Evolutionary conservation across 2,797 vertebrate genomes (phyloP), one percentile per base, ranked within the genome.

Genomic region (Phyllotis vaccarum): DNA sequence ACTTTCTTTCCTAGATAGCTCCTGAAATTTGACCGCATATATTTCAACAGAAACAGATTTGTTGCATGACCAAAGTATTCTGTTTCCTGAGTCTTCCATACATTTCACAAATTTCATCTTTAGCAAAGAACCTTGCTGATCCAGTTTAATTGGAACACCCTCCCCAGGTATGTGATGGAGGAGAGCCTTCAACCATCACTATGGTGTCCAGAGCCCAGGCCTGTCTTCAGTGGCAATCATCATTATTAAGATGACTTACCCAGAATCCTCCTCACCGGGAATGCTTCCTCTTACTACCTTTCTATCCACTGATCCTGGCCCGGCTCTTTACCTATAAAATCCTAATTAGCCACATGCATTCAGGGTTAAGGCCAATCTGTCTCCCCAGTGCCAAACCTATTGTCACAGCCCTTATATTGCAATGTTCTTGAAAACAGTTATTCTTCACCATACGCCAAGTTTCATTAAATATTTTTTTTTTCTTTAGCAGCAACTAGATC

Each of bases 1-100:
- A 81, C 86, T 74, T 93, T 83, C 79, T 72, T 93, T 94, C 70
- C 96, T 86, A 89, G 21, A 76, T 78, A 0, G 1, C 75, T 91
- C 96, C 76, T 90, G 37, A 64, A 86, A 86, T 79, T 24, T 78
- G 54, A 7, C 34, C 46, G 37, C 19, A 27, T 34, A 64, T 17
- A 81, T 95, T 82, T 58, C 66, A 86, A 49, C 37, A 86, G 14
- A 68, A 34, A 83, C 68, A 87, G 66, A 56, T 75, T 66, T 14
- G 37, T 37, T 64, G 46, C 66, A 46, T 75, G 22, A 81, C 5
- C 46, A 83, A 76, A 58, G 27, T 76, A 34, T 10, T 88, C 56
- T 37, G 76, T 2, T 19, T 56, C 68, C 37, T 66, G 37, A 43
- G 34, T n/a, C 74, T 34, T 34, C 49, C 80, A 31, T 3, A 86